phyloP scores from a whole-genome alignment of 53 echinoderm and acorn worm genomes.

The Echinometra lucunter region DNA sequence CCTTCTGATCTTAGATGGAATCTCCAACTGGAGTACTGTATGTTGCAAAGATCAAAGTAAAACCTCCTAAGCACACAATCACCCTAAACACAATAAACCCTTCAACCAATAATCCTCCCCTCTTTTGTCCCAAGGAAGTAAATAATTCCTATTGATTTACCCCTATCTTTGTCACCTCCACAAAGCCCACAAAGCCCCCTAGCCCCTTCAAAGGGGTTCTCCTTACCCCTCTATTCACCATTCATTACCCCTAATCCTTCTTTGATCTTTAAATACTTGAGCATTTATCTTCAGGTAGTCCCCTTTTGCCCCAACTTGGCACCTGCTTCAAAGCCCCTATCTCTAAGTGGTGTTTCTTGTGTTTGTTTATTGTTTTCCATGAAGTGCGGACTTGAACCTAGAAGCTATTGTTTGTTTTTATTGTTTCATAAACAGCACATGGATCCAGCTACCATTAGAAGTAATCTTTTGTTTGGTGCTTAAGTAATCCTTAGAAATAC shows the following conservation, averaged over 20 bases:
- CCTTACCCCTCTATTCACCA: conserved; percentile 23
- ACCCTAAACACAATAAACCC: neutral
- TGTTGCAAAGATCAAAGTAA: conserved; percentile 26
- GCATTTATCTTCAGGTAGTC: neutral
- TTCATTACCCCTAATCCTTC: conserved; percentile 42
- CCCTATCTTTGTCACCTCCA: conserved; percentile 43
- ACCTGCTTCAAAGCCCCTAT: conserved; percentile 1
- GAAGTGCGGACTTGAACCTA: neutral
- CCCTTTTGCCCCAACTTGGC: neutral
- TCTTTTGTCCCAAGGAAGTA: conserved; percentile 40
- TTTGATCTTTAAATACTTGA: conserved; percentile 3
- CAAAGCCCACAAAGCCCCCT: conserved; percentile 44
- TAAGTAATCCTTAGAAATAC: neutral
- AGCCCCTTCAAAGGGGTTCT: conserved; percentile 44
- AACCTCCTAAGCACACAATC: conserved; percentile 3
- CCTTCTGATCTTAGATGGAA: neutral
- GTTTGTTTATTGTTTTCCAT: neutral
- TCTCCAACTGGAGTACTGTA: neutral
- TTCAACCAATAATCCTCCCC: conserved; percentile 3
- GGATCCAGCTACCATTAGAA: neutral
- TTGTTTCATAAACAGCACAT: neutral
- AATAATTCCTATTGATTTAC: conserved; percentile 53
- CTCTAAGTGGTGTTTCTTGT: neutral
- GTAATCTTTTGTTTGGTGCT: neutral
- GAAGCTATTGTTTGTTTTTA: neutral